Evolutionary conservation across 2,888 invertebrate genomes (phyloP).

Genomic region (Torymus texanus): DNA sequence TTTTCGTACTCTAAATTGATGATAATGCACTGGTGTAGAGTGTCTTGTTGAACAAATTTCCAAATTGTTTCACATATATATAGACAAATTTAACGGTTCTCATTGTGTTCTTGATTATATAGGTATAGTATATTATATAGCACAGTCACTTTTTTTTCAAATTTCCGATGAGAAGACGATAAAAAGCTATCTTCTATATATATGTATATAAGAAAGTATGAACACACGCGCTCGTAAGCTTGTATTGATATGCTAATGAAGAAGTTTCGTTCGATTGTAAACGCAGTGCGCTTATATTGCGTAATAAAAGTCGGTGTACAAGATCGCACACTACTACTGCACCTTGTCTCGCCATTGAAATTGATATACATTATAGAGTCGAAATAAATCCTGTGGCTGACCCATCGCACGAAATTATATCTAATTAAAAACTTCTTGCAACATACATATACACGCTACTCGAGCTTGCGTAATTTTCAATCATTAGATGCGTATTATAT

Average conservation of each 20-base stretch:
- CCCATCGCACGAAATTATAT: neutral
- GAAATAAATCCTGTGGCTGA: conserved; percentile 13
- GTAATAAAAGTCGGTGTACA: conserved; percentile 1
- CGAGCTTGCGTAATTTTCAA: neutral
- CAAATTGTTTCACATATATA: too few relatives aligned
- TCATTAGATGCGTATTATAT: too few relatives aligned
- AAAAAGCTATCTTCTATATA: too few relatives aligned
- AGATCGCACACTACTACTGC: conserved; percentile 1
- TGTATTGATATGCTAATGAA: too few relatives aligned
- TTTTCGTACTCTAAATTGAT: neutral
- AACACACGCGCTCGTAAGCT: too few relatives aligned
- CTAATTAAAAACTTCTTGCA: conserved; percentile 17
- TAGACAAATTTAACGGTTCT: too few relatives aligned
- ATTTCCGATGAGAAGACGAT: too few relatives aligned
- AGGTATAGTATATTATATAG: too few relatives aligned
- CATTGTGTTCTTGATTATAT: too few relatives aligned
- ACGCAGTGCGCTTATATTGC: neutral
- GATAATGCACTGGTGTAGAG: neutral
- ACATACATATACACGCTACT: neutral
- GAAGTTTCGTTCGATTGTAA: conserved; percentile 6
- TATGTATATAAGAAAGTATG: too few relatives aligned
- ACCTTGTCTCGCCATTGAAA: conserved; percentile 9
- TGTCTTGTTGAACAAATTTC: too few relatives aligned
- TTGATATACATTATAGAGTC: conserved; percentile 3
- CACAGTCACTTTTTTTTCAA: too few relatives aligned